Evolutionary conservation across 2,888 invertebrate species (phyloP).

Genomic region (Kryphioiulus occultus): DNA sequence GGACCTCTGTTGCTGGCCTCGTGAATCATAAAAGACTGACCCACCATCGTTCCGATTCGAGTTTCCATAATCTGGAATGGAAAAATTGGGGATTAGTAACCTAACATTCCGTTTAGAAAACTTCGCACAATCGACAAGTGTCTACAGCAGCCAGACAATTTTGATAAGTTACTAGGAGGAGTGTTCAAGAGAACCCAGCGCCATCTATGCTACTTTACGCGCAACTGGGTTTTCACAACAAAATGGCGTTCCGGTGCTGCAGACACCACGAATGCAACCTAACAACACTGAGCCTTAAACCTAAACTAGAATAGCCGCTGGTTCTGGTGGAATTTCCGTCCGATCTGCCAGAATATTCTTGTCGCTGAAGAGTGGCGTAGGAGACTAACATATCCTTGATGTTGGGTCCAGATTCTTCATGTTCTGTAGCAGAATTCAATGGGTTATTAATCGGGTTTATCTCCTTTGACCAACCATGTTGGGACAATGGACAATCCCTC

Average conservation of each 20-base stretch:
- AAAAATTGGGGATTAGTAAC: not conserved
- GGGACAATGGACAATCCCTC: too few species aligned
- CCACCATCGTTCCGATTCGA: not conserved
- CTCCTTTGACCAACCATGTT: too few species aligned
- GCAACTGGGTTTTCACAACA: too few species aligned
- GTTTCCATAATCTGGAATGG: not conserved
- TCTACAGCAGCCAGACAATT: not conserved
- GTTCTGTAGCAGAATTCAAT: too few species aligned
- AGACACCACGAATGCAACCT: not conserved
- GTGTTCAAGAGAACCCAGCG: too few species aligned
- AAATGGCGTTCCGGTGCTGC: not conserved
- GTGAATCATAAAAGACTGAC: not conserved
- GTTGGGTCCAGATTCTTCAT: not conserved
- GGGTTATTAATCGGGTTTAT: too few species aligned
- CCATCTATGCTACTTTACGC: too few species aligned
- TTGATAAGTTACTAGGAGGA: too few species aligned
- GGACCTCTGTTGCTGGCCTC: constrained; percentile 61
- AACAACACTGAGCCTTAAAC: not conserved
- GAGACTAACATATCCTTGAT: not conserved
- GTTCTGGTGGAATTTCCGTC: not conserved
- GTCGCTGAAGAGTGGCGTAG: not conserved
- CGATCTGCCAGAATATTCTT: not conserved
- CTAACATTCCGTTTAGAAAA: not conserved
- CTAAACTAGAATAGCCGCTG: constrained; percentile 31
- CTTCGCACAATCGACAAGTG: not conserved